Percentiles rank a stretch among this genome's conserved stretches.
phyloP scores from a whole-genome alignment of 2,888 invertebrate species.

The Pristionchus entomophagus region DNA sequence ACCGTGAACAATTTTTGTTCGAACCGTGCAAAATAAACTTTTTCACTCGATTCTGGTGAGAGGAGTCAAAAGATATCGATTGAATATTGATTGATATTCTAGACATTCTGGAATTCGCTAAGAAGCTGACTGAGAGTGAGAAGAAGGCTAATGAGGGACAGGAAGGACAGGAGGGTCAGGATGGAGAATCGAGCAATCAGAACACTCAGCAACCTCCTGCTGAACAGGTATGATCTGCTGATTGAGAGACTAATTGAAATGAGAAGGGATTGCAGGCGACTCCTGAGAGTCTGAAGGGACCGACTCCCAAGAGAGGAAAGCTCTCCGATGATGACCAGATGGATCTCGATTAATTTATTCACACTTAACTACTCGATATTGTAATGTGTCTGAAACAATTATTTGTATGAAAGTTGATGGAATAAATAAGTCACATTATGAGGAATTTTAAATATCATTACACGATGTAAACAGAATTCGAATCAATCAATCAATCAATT shows the following conservation, averaged over 20 bases:
- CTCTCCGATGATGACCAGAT: slow-evolving; percentile 65
- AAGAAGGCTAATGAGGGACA: slow-evolving; percentile 30
- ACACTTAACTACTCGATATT: slow-evolving; percentile 23
- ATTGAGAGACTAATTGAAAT: neutral
- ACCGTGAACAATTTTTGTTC: no score
- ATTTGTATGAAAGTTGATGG: neutral
- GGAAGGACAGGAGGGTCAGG: neutral
- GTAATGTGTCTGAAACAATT: slow-evolving; percentile 9
- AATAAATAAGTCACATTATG: slow-evolving; percentile 12
- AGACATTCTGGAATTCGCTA: slow-evolving; percentile 69
- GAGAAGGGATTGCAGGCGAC: slow-evolving; percentile 29
- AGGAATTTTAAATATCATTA: no score
- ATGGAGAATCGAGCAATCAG: slow-evolving; percentile 41
- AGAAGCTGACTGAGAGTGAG: slow-evolving; percentile 62
- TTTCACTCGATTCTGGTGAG: no score
- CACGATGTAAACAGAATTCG: no score
- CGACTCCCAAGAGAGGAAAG: slow-evolving; percentile 62
- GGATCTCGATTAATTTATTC: slow-evolving; percentile 66
- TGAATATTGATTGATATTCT: slow-evolving; percentile 46
- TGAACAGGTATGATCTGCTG: neutral
- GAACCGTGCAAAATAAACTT: no score
- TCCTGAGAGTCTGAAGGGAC: slow-evolving; percentile 60
- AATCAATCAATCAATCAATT: no score
- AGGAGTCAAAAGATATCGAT: neutral
- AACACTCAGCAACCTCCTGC: slow-evolving; percentile 9